Base-by-base conservation (phyloP, 2,888 invertebrate genomes). In the Lapara coniferarum region DNA sequence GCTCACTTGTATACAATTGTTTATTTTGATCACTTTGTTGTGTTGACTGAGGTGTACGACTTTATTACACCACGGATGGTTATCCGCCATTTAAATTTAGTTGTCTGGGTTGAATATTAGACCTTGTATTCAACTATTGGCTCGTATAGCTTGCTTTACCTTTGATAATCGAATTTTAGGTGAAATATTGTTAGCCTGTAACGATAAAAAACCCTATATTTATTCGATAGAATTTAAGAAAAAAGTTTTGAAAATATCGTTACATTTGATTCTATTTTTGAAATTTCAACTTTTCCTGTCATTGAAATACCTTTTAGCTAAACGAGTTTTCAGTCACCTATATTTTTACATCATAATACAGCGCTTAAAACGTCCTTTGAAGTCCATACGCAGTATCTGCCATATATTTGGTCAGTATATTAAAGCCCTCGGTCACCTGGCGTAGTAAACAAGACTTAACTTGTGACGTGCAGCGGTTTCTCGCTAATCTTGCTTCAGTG, bases 1-100 rank as follows among this genome's bases (percentile, higher is more conserved):
- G 68, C 53, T 52, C 63, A 69, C 63, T 69, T 69, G 68, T 69
- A 63, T 59, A 69, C 68, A 46, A 53, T 69, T 53, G 68, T 52
- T 69, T 69, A 69, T 69, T 69, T 69, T 63, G 44, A 52, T 63
- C 59, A 19, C 59, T 69, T 63, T 63, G 59, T 69, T 69, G 68
- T 63, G 63, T 53, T 63, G 68, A 69, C 52, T 69, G 63, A 69
- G 59, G 59, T 63, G 68, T 46, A 63, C 19, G 49, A 63, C 49
- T 63, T 63, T 63, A 63, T 63, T 63, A 63, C 63, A 63, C 63
- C 46, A 46, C 63, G 46, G 19, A 10, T 46, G 16, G 63, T 49
- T 63, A 63, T 49, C 46, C 63, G 49, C 63, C 19, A 19, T 49
- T 63, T 49, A 55, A 14, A 63, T 63, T 46, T 63, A 63, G 19